Percentiles rank a stretch among this genome's conserved stretches.
Conservation (phyloP, 1,140 invertebrate genomes). For the Marisa cornuarietis region DNA sequence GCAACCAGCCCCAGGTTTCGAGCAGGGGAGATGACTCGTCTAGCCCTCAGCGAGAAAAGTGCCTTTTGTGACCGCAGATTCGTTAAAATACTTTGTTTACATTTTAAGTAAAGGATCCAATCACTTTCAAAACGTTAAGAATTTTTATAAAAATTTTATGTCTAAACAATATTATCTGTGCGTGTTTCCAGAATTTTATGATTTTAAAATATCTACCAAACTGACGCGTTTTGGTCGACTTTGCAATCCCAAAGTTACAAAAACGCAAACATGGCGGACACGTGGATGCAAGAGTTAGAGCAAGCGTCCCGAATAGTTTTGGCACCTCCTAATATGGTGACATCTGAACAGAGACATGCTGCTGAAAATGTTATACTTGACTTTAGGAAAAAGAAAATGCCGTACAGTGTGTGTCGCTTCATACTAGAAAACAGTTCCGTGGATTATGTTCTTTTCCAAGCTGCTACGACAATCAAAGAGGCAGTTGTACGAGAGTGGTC, state of each 20-base stretch:
- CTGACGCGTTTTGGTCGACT: neutral
- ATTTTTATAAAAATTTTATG: too few species aligned
- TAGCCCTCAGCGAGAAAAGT: too few species aligned
- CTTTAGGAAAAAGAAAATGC: constrained; percentile 83
- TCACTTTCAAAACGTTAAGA: neutral
- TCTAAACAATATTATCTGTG: too few species aligned
- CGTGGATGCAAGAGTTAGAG: constrained; percentile 69
- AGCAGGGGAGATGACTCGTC: too few species aligned
- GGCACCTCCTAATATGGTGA: constrained; percentile 85
- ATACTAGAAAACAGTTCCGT: constrained; percentile 83
- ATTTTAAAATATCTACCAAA: neutral
- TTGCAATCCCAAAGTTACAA: neutral
- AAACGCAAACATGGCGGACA: constrained; percentile 34
- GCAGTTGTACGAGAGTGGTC: constrained; percentile 86
- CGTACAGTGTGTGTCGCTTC: constrained; percentile 82
- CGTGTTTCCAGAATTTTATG: too few species aligned
- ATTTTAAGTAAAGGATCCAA: neutral
- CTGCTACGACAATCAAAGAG: constrained; percentile 83
- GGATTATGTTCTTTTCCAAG: constrained; percentile 88
- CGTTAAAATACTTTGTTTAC: neutral
- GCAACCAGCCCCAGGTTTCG: too few species aligned
- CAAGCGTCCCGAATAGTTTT: constrained; percentile 76
- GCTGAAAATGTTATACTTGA: constrained; percentile 83
- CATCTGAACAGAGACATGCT: constrained; percentile 78
- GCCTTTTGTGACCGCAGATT: neutral